Evolutionary conservation across 2,113 vertebrate species (phyloP), one percentile per base, ranked within the genome.

Genomic region (Cryptomyrus ogoouensis): DNA sequence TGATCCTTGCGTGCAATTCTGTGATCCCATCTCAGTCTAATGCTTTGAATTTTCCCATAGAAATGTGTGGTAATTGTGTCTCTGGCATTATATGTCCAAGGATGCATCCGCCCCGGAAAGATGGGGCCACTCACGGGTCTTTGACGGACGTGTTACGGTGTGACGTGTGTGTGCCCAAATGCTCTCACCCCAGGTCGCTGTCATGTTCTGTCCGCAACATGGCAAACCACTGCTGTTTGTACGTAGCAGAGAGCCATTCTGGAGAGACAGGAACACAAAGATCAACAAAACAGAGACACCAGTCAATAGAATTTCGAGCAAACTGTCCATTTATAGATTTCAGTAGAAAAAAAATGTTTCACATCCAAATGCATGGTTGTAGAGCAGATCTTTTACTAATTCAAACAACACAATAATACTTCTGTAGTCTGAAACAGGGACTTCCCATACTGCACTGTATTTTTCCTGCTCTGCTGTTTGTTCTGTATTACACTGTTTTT

Each of bases 201-300:
- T 99, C 98, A 91, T 99, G 98, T 93, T 99, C 98, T 92, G 98
- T 98, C 88, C 98, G 95, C 35, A 99, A 97, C 98, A 99, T 98
- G 42, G 98, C 96, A 92, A 99, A 97, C 98, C 98, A 99, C 95
- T 99, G 98, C 93, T 97, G 97, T 93, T 99, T 99, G 95, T 99
- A 99, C 90, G 99, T 95, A 0, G 95, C 95, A 21, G 94, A 96
- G n/a, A 99, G 94, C 98, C 98, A 99, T 77, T 97, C 98, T 99
- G 93, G 39, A 89, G 89, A 53, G 46, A 70, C 52, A 39, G 56
- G 21, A 39, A 91, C 42, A 27, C 70, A 42, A 4, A 50, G 88
- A 8, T 74, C 31, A 1, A 89, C 31, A 1, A 89, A 70, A 39
- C 44, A n/a, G 83, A 46, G 83, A 31, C 83, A 84, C 12, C 9